Evolutionary conservation across 2,113 vertebrate genomes (phyloP).

Genomic region (Ptychochromis oligacanthus): DNA sequence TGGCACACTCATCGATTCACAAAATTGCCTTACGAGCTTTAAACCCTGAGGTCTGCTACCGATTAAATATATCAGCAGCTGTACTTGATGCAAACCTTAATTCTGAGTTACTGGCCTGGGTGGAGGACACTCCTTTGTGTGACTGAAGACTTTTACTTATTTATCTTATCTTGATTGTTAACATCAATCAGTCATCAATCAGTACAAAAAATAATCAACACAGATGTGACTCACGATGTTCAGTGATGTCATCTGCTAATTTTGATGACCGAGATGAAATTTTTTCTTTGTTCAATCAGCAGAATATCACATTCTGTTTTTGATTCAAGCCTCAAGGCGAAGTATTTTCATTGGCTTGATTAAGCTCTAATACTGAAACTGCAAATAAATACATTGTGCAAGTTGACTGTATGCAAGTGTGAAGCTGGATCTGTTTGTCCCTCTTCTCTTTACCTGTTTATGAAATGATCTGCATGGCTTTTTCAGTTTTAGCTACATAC

Average conservation of each 20-base stretch:
- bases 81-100: slow-evolving; percentile 12
- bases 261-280: not conserved
- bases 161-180: slow-evolving; percentile 33
- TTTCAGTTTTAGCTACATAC: too few relatives aligned
- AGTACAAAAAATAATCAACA: slow-evolving; percentile 7
- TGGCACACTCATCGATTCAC: slow-evolving; percentile 26
- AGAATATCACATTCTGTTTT: not conserved
- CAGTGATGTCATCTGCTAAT: not conserved
- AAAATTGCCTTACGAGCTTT: slow-evolving; percentile 16
- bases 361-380: not conserved
- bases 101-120: slow-evolving; percentile 15
- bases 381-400: not conserved
- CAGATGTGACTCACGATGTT: not conserved
- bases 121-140: slow-evolving; percentile 16
- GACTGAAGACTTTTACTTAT: slow-evolving; percentile 20
- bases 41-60: slow-evolving; percentile 22
- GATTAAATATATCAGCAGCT: slow-evolving; percentile 40
- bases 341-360: not conserved
- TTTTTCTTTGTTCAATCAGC: not conserved
- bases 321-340: not conserved
- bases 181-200: slow-evolving; percentile 31
- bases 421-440: not conserved
- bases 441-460: not conserved
- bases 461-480: not conserved
- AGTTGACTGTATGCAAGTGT: not conserved